Evolutionary conservation across 2,113 vertebrate genomes (phyloP), one percentile per base, ranked within the genome.

Genomic region (Microtus oregoni): DNA sequence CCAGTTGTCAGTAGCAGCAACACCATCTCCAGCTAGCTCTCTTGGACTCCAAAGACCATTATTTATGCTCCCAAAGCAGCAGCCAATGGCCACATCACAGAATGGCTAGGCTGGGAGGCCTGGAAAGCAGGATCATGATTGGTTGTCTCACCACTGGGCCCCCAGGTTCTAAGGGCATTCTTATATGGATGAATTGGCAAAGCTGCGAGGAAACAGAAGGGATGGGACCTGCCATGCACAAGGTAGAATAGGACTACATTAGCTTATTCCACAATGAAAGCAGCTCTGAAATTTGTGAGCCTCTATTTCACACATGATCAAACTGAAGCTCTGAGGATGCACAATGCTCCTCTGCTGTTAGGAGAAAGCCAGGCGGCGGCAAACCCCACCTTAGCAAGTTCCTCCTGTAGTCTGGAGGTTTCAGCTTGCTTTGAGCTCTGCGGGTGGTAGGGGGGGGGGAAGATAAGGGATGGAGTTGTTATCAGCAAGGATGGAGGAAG

Each of bases 371-470:
- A 14, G 15, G 89, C 58, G 61, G 79, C 6, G 5, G 86, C 52
- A 94, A 85, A 86, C 41, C 96, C 97, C 96, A 99, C 99, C 99
- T 99, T 99, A 8, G 97, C 95, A 4, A 99, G 97, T 90, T 99
- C 99, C 9, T 99, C 99, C 96, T 99, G 99, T 11, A 99, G 98
- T 97, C 98, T 99, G 72, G 96, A 96, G 28, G 98, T 82, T 89
- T 99, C 99, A 0, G 98, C 97, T 92, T 99, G 99, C 97, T 99
- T 99, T 87, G 98, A 98, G 11, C 89, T 97, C 99, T 99, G 97
- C 3, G 63, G 63, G 28, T 47, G 63, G 61, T 67, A 1, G 61
- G 81, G 58, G 78, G 81, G n/a, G 52, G 77, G 35, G n/a, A 76
- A 91, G 83, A 73, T 30, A 93, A 83, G 32, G 44, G 41, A 89